Base-by-base conservation (phyloP, 2,113 vertebrate genomes). In the Paratilapia polleni region DNA sequence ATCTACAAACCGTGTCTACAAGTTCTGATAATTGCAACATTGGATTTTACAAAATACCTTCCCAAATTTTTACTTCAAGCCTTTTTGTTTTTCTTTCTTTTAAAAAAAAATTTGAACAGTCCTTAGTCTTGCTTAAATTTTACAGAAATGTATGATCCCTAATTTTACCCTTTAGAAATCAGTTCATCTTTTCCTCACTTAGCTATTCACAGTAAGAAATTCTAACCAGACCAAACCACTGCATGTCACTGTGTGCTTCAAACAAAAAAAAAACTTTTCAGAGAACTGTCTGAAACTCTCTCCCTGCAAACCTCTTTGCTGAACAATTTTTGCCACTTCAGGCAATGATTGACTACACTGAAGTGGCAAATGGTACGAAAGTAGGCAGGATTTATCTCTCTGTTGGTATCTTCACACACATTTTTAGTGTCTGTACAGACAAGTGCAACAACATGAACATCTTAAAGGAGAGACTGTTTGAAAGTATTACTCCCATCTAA, bases 321-420 rank as follows among this genome's bases (percentile, higher is more conserved):
- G 24, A 24, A 73, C 43, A 13, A 52, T 73, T 73, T 73, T 36
- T 73, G 43, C 66, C 17, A 73, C 43, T 73, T 73, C 17, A n/a
- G 43, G 17, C 66, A 47, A 52, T 31, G 43, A 31, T 20, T 52
- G 43, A 52, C 6, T 73, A 31, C 66, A n/a, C 10, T 26, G 6
- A 31, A 52, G 26, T 8, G 43, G 17, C 6, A 1, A 14, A 14
- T 0, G 26, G 43, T 20, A 52, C 6, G 1, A 73, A 73, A 31
- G 43, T 12, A 73, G 43, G 66, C 17, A 3, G 24, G 19, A 73
- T 73, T 43, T 52, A 47, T 52, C 26, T 52, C 8, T 73, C 1
- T 5, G 26, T 73, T 20, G 0, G 1, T 0, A 73, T 31, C 17
- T 31, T 73, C 26, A n/a, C 17, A 49, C 36, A 36, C 66, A n/a